These are phyloP conservation scores for Mastomys natalensis DNA, from an alignment of 2,113 vertebrate genomes.

Conservation along the genomic window DNA sequence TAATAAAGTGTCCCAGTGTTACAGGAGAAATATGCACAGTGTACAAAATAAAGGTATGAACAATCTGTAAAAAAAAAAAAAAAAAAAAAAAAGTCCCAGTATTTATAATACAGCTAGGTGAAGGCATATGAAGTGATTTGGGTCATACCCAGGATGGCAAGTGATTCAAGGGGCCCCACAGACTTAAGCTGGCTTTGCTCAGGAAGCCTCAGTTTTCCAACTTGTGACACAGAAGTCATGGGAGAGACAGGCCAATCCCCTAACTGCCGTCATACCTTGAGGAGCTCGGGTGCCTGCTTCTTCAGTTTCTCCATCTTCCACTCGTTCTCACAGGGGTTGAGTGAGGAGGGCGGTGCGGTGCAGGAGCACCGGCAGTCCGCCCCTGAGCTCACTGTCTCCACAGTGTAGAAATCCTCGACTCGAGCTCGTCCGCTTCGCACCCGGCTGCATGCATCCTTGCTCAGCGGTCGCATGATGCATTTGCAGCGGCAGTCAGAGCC, in stretches of 20 bases:
- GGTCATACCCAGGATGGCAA: background rate
- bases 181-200: background rate
- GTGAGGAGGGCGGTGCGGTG: conserved; percentile 94
- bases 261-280: conserved; percentile 89
- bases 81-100: no score
- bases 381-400: conserved; percentile 97
- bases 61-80: no score
- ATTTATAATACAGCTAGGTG: background rate
- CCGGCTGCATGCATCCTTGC: conserved; percentile 93
- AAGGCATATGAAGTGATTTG: background rate
- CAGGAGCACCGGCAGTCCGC: conserved; percentile 97
- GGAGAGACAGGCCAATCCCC: background rate
- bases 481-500: conserved; percentile 98
- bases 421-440: conserved; percentile 89
- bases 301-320: conserved; percentile 99
- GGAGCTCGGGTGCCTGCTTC: conserved; percentile 95
- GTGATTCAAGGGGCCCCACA: no score
- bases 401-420: conserved; percentile 96
- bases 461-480: conserved; percentile 97
- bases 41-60: no score
- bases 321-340: conserved; percentile 98
- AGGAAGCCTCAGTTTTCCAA: background rate
- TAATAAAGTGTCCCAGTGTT: background rate
- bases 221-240: background rate
- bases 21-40: no score